Evolutionary conservation across 1,140 invertebrate species (phyloP), one percentile per base, ranked within the genome.

Genomic region (Pogonus chalceus): DNA sequence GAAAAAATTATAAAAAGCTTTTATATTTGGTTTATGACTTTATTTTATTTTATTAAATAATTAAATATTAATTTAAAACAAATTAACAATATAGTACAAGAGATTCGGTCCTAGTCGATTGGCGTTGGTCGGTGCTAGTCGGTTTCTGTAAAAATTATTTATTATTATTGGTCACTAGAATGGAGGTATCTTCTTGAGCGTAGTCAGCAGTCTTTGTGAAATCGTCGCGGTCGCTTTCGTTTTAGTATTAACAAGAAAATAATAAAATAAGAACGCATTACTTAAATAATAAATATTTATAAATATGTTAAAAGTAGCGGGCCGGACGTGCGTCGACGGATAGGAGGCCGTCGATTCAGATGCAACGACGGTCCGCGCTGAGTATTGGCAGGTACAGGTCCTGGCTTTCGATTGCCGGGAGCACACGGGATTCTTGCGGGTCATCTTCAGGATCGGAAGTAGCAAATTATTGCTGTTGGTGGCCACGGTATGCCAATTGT

Each of bases 401-500:
- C 62, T 53, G 60, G 56, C 35, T 57, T 51, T 55, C 46, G 23
- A 16, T 3, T 9, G 20, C 18, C 21, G 47, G 47, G 49, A 24
- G 37, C 9, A 12, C 7, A 43, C 18, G 37, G 18, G 9, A 43
- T 43, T 43, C 37, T 43, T 43, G 7, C 18, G 14, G 26, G 7
- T 31, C 26, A 14, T 31, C 26, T 50, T 43, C 35, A 20, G n/a
- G n/a, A n/a, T n/a, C n/a, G n/a, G n/a, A n/a, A n/a, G n/a, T n/a
- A n/a, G n/a, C n/a, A n/a, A n/a, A 14, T 56, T 51, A 61, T 61
- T 57, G 61, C 43, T 48, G 63, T 58, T 21, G 69, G 67, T 89
- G 84, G 35, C 80, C 85, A 55, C 78, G 77, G 69, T 88, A 89
- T 35, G 86, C 87, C 59, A 88, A 68, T 55, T 81, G 78, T 63